Evolutionary conservation across 37 sponge, comb jelly and placozoan species (phyloP), one percentile per base, ranked within the genome.

Genomic region (Halichondria panicea): DNA sequence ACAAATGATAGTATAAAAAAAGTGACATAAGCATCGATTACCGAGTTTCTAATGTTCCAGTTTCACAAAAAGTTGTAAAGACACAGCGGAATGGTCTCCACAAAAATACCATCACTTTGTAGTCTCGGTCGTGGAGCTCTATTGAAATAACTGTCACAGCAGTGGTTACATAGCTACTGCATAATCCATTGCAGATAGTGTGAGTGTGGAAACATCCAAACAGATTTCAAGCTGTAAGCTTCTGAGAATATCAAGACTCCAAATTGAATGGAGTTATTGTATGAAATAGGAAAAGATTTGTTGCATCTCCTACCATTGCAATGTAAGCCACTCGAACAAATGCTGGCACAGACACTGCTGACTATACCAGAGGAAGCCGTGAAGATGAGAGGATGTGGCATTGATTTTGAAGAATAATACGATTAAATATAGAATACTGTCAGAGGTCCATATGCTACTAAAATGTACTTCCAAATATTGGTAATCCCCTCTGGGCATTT

Each of bases 1-100:
- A 44, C 36, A 70, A 76, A 76, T 9, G 88, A 76, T 24, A 87
- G 61, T 3, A 87, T 41, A 59, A 87, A 41, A 37, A 87, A 68
- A 32, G 82, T 60, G 11, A 77, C 88, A 46, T 77, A 50, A 55
- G 68, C 88, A 76, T 76, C 70, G 0, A 76, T 57, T 24, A 71
- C 39, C 42, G 82, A 74, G 28, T 57, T 57, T 5, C 66, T 77
- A 2, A 76, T 52, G 27, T 86, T 70, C 69, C 74, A 73, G 21
- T 59, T 24, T 24, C 72, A 52, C 58, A 68, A 21, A 63, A 80
- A n/a, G n/a, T n/a, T n/a, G n/a, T n/a, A n/a, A n/a, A n/a, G n/a
- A n/a, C n/a, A n/a, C n/a, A n/a, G n/a, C n/a, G n/a, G n/a, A n/a
- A n/a, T n/a, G n/a, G n/a, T n/a, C n/a, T n/a, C n/a, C n/a, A n/a